Conservation (phyloP, 2,888 invertebrate species). For the Epiblema foenella region DNA sequence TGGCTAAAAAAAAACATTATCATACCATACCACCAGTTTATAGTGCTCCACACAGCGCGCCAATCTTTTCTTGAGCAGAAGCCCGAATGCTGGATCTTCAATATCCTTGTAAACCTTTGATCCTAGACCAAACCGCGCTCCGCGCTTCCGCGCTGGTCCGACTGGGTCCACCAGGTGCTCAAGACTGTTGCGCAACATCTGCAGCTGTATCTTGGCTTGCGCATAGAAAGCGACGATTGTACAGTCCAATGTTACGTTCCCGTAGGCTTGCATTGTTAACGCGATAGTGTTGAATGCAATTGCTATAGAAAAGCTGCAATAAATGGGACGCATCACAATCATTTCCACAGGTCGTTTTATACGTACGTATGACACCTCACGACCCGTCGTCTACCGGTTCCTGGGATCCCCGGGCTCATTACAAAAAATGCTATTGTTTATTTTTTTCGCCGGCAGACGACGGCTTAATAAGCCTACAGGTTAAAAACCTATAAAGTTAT, state of each 20-base stretch:
- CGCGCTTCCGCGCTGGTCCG: constrained; percentile 45
- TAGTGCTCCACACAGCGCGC: constrained; percentile 65
- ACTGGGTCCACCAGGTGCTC: constrained; percentile 59
- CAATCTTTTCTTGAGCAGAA: constrained; percentile 58
- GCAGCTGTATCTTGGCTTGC: constrained; percentile 68
- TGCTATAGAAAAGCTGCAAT: constrained; percentile 66
- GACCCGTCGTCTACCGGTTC: too few species aligned
- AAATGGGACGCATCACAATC: not conserved
- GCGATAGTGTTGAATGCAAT: constrained; percentile 61
- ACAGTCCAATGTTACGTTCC: constrained; percentile 73
- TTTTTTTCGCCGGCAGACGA: too few species aligned
- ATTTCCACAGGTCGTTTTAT: not conserved
- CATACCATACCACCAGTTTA: constrained; percentile 64
- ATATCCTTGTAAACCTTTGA: constrained; percentile 50
- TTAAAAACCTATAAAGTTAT: not conserved
- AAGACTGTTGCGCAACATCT: constrained; percentile 66
- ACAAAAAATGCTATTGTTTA: too few species aligned
- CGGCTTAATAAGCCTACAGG: too few species aligned
- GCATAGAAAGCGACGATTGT: constrained; percentile 70
- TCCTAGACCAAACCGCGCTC: too few species aligned
- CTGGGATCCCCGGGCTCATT: too few species aligned
- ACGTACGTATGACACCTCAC: too few species aligned
- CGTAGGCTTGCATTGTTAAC: constrained; percentile 67
- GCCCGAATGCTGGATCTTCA: constrained; percentile 46
- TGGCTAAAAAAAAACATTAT: too few species aligned